Evolutionary conservation across 2,888 invertebrate species (phyloP).

Genomic region (Agrotis segetum): DNA sequence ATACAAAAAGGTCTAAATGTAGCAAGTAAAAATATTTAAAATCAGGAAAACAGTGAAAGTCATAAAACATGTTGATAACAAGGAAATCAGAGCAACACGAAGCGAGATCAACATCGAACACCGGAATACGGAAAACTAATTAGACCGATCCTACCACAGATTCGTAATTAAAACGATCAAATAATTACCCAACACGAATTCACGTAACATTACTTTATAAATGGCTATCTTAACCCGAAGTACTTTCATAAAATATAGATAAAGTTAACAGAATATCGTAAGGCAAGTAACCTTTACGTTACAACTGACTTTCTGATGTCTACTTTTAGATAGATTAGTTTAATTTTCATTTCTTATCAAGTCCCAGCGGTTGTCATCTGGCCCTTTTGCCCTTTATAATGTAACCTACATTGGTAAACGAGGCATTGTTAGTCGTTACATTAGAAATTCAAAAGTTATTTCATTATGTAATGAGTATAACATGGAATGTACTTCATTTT

Average conservation of each 20-base stretch:
- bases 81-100: conserved; percentile 47
- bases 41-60: conserved; percentile 10
- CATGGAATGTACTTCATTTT: conserved; percentile 47
- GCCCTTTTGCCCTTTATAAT: conserved; percentile 62
- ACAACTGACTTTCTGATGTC: conserved; percentile 62
- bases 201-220: conserved; percentile 51
- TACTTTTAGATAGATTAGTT: conserved; percentile 61
- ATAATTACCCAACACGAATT: conserved; percentile 49
- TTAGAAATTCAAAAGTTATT: conserved; percentile 41
- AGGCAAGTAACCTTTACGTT: conserved; percentile 57
- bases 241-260: conserved; percentile 49
- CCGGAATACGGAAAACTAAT: conserved; percentile 60
- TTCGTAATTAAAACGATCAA: conserved; percentile 53
- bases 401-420: conserved; percentile 60
- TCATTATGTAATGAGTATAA: conserved; percentile 47
- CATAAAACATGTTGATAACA: conserved; percentile 42
- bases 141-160: conserved; percentile 49
- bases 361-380: conserved; percentile 55
- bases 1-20: background rate
- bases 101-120: conserved; percentile 41
- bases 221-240: conserved; percentile 40
- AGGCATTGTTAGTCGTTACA: conserved; percentile 56
- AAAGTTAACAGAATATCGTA: conserved; percentile 53
- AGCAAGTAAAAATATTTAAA: background rate
- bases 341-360: conserved; percentile 60